These are phyloP conservation scores for Ecliptopera silaceata DNA, from an alignment of 2,888 invertebrate species.

Conservation along the genomic window DNA sequence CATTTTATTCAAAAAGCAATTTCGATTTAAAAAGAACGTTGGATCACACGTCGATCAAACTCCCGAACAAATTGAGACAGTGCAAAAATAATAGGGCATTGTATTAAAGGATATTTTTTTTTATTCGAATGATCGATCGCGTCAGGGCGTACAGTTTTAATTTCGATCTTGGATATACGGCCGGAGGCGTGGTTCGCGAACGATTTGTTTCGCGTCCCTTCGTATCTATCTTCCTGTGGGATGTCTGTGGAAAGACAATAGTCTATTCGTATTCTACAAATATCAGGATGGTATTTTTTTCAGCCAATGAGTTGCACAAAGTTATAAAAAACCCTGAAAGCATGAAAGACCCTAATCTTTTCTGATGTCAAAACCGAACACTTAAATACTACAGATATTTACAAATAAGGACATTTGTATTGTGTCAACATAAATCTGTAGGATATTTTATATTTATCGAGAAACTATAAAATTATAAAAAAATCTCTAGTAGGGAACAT, in stretches of 20 bases:
- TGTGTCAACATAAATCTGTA: too few relatives aligned
- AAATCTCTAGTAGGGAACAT: too few relatives aligned
- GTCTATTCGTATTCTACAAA: constrained; percentile 11
- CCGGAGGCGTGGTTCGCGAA: constrained; percentile 76
- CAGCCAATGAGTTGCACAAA: too few relatives aligned
- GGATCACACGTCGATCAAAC: constrained; percentile 67
- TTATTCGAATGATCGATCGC: constrained; percentile 81
- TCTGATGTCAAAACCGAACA: too few relatives aligned
- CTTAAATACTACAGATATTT: too few relatives aligned
- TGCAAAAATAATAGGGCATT: constrained; percentile 75
- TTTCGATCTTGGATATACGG: constrained; percentile 77
- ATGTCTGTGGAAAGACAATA: constrained; percentile 24
- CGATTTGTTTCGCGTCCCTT: constrained; percentile 80
- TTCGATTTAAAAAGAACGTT: constrained; percentile 53
- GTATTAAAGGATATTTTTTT: constrained; percentile 79
- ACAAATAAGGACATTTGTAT: too few relatives aligned
- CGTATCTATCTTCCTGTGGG: constrained; percentile 37
- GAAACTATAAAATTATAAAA: too few relatives aligned
- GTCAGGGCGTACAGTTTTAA: constrained; percentile 78
- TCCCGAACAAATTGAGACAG: constrained; percentile 73
- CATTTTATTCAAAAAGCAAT: constrained; percentile 46
- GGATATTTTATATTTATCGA: too few relatives aligned
- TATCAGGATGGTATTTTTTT: not conserved
- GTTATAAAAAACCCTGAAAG: too few relatives aligned
- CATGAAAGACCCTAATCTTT: too few relatives aligned